These are phyloP conservation scores for Sebastes diploproa DNA, from an alignment of 2,797 vertebrate genomes.

Conservation along the genomic window DNA sequence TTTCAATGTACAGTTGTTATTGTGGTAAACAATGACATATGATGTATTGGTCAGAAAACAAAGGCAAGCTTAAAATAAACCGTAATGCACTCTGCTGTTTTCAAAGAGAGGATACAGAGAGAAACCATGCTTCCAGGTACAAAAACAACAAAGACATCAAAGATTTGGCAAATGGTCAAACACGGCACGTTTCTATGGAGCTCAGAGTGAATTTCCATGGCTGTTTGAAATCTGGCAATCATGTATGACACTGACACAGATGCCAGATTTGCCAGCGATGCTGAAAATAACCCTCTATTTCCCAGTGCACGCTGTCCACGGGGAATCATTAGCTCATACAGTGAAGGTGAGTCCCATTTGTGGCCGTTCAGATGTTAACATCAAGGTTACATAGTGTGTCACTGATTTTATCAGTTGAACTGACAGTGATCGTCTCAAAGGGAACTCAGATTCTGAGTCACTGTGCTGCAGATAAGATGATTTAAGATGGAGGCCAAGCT, in stretches of 20 bases:
- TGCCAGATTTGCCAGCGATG: conserved; percentile 15
- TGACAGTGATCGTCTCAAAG: conserved; percentile 6
- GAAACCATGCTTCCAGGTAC: conserved; percentile 10
- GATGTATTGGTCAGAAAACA: neutral
- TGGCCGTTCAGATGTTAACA: conserved; percentile 41
- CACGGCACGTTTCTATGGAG: neutral
- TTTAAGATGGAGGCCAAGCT: neutral
- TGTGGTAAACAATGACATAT: neutral
- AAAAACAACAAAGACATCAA: conserved; percentile 18
- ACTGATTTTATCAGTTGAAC: conserved; percentile 38
- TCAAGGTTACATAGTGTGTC: conserved; percentile 5
- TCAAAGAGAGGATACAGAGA: neutral
- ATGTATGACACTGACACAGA: conserved; percentile 14
- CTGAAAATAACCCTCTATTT: conserved; percentile 31
- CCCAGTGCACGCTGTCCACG: conserved; percentile 1
- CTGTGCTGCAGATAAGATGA: neutral
- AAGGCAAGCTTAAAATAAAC: neutral
- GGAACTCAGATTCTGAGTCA: neutral
- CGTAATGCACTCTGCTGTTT: neutral
- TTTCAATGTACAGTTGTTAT: neutral
- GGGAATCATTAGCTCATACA: conserved; percentile 40
- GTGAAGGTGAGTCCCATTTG: conserved; percentile 17
- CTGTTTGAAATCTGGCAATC: conserved; percentile 18
- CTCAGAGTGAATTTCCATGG: neutral
- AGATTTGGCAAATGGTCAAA: conserved; percentile 18